Evolutionary conservation across 2,888 invertebrate genomes (phyloP), one percentile per base, ranked within the genome.

Genomic region (Coremacera marginata): DNA sequence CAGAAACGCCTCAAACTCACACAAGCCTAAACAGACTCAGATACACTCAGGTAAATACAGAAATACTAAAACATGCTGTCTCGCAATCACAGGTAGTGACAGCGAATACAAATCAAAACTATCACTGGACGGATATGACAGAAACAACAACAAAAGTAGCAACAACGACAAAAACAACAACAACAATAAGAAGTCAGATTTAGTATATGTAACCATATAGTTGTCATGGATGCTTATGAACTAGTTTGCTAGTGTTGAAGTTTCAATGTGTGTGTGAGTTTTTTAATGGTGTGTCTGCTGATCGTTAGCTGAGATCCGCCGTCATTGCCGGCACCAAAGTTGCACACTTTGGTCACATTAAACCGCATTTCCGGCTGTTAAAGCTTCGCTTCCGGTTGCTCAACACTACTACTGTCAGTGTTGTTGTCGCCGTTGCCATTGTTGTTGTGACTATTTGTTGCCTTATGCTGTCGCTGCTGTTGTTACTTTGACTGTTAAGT

Each of bases 321-420:
- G 68, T 55, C 31, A n/a, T 22, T 51, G 51, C 34, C 22, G 68
- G 22, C 31, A n/a, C 19, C 65, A 19, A 34, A 27, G 34, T n/a
- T 34, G 34, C 65, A 55, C 74, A 79, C 78, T 78, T 63, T 73
- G 72, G 78, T 77, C 77, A 79, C 75, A 79, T 79, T 70, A 74
- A 76, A 77, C 78, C 81, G 79, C 81, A 82, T 79, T 81, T 82
- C 81, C 82, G 80, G 78, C 75, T 80, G 80, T 82, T 82, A 81
- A 80, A 78, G 75, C 75, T 79, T 77, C 75, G 71, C 78, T 80
- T 81, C 82, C 82, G 81, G 77, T 79, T 79, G 73, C 73, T 78
- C 78, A 79, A 80, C 81, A 80, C 81, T 75, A 80, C 81, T 75
- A 75, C 77, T 44, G 44, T 44, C 77, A 77, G 79, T 80, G 78